Conservation (phyloP, 2,888 invertebrate genomes). For the Zaprionus obscuricornis region DNA sequence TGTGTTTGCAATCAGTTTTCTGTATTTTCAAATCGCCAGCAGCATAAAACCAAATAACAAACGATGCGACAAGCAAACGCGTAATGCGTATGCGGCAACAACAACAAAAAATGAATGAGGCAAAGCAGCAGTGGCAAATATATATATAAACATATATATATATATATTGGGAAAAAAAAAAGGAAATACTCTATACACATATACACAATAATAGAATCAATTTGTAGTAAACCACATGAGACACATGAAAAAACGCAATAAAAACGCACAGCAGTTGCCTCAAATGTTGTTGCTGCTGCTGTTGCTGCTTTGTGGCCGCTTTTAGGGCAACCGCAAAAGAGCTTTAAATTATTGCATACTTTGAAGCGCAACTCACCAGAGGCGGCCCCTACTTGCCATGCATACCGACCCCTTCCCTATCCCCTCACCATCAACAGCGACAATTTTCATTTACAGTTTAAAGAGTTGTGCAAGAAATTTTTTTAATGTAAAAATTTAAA, state of each 20-base stretch:
- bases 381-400: not conserved
- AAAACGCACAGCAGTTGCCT: conserved; percentile 56
- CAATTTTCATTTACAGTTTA: too few species aligned
- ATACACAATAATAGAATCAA: conserved; percentile 76
- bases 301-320: conserved; percentile 50
- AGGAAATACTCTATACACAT: conserved; percentile 5
- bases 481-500: conserved; percentile 13
- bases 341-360: conserved; percentile 72
- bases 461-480: not conserved
- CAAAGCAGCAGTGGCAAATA: conserved; percentile 10
- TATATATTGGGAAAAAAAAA: conserved; percentile 6
- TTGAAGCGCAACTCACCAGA: conserved; percentile 22
- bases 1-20: conserved; percentile 69
- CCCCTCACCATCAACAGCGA: too few species aligned
- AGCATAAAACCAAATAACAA: conserved; percentile 54
- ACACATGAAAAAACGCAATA: conserved; percentile 71
- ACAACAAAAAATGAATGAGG: not conserved
- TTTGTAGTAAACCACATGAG: conserved; percentile 78
- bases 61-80: conserved; percentile 33
- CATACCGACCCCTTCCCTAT: too few species aligned
- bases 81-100: conserved; percentile 17
- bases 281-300: conserved; percentile 12
- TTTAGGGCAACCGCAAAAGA: conserved; percentile 57
- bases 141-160: not conserved
- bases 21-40: conserved; percentile 72